Evolutionary conservation across 2,797 vertebrate genomes (phyloP).

Genomic region (Scolopax rusticola): DNA sequence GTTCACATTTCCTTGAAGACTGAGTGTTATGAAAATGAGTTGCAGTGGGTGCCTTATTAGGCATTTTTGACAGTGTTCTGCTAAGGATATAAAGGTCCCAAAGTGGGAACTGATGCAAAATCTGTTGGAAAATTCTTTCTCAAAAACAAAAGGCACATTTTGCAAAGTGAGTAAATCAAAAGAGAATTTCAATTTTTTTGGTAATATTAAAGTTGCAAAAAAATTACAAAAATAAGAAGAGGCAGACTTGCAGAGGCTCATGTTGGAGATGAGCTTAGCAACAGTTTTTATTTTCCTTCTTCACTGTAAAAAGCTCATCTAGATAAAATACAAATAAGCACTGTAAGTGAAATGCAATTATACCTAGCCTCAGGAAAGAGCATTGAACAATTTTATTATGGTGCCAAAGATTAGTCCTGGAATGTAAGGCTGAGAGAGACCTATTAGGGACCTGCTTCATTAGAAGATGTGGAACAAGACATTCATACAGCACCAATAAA

Average conservation of each 20-base stretch:
- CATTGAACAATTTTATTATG: slow-evolving; percentile 53
- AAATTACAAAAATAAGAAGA: background rate
- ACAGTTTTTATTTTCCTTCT: slow-evolving; percentile 50
- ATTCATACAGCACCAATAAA: slow-evolving; percentile 66
- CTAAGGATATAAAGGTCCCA: background rate
- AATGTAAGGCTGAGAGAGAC: slow-evolving; percentile 63
- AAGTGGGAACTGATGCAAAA: background rate
- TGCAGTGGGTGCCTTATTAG: background rate
- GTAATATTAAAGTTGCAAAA: background rate
- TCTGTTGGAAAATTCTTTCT: background rate
- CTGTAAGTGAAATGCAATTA: slow-evolving; percentile 63
- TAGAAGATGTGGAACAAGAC: slow-evolving; percentile 66
- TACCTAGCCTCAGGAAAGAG: slow-evolving; percentile 64
- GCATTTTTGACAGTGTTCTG: background rate
- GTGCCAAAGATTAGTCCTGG: slow-evolving; percentile 62
- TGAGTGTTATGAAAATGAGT: background rate
- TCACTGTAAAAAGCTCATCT: slow-evolving; percentile 39
- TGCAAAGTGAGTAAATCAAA: background rate
- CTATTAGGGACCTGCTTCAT: slow-evolving; percentile 59
- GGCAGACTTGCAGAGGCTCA: background rate
- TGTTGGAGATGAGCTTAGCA: slow-evolving; percentile 39
- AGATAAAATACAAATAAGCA: slow-evolving; percentile 49
- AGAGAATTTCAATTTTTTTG: background rate
- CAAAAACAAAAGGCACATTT: background rate
- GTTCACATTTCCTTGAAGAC: background rate